Percentiles rank a stretch among this genome's conserved stretches.
Evolutionary conservation across 2,113 vertebrate genomes (phyloP).

Genomic region (Pomatorhinus ruficollis): DNA sequence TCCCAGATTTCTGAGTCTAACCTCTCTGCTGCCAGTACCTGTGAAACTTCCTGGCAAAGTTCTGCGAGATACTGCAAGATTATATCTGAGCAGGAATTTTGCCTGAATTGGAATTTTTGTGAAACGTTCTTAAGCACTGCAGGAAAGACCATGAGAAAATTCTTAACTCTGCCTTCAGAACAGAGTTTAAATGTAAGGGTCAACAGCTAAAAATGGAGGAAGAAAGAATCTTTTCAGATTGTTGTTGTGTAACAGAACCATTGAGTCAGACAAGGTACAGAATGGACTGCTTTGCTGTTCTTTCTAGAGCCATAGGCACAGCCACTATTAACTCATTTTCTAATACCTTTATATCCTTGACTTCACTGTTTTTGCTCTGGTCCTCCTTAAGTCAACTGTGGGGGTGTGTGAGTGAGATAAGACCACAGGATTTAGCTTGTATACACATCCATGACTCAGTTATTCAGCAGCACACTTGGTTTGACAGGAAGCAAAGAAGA

Average conservation of each 20-base stretch:
- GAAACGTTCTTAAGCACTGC: background rate
- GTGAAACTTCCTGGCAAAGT: background rate
- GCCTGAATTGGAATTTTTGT: background rate
- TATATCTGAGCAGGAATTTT: background rate
- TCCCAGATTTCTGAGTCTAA: background rate
- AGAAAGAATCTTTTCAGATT: background rate
- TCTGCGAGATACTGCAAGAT: background rate
- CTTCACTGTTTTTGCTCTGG: background rate
- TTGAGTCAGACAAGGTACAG: background rate
- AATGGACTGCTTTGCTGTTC: background rate
- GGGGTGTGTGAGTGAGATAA: background rate
- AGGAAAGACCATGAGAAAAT: background rate
- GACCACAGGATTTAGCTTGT: background rate
- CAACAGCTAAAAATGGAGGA: background rate
- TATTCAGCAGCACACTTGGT: background rate
- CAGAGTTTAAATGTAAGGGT: background rate
- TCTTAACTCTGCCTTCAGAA: background rate
- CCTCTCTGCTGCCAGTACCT: background rate
- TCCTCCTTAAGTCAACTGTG: conserved; percentile 15
- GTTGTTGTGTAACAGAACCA: background rate
- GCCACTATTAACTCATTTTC: background rate
- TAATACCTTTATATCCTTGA: background rate
- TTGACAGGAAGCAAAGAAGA: background rate
- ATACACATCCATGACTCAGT: conserved; percentile 22
- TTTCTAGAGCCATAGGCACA: background rate